Base-by-base conservation (phyloP, 2,888 invertebrate species). In the Microplitis deprimator region DNA sequence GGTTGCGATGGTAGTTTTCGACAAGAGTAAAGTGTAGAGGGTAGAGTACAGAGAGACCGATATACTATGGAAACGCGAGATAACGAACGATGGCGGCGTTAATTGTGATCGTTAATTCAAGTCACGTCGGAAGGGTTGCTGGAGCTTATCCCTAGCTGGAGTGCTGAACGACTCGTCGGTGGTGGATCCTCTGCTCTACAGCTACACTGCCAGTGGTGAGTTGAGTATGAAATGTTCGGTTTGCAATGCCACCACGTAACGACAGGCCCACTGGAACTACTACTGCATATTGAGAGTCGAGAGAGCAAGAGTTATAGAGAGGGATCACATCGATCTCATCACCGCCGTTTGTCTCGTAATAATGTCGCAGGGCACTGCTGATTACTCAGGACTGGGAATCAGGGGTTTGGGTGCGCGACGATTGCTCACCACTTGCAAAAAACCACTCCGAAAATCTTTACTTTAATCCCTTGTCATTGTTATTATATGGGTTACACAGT, bases 21-120 rank as follows among this genome's bases (percentile, higher is more conserved):
- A 50, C 50, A 50, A 50, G 50, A 50, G 50, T 50, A 50, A 50
- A 50, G 13, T 50, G 50, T 50, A 50, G 50, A 50, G 50, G 50
- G 13, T 50, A 13, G 50, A 50, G 68, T 73, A 62, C 20, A 59
- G 68, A 62, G 73, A 62, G 68, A 73, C 39, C 17, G 29, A 29
- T 50, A 68, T 67, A 67, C 73, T 73, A 77, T 73, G 76, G 61
- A 61, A 77, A 68, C 68, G 76, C 68, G 68, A 77, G 76, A 77
- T 77, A 77, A 77, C 80, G 77, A 77, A 77, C 73, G 76, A 77
- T 77, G 76, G 76, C 39, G 73, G 81, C 82, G 82, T 84, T 85
- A 85, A 85, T 85, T 85, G 84, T 85, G 82, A 84, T 85, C 83
- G 84, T 85, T 84, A 84, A 85, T 83, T 83, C 85, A 80, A 85